These are phyloP conservation scores for Platycheirus rosarum DNA, from an alignment of 2,888 invertebrate genomes.

Conservation along the genomic window DNA sequence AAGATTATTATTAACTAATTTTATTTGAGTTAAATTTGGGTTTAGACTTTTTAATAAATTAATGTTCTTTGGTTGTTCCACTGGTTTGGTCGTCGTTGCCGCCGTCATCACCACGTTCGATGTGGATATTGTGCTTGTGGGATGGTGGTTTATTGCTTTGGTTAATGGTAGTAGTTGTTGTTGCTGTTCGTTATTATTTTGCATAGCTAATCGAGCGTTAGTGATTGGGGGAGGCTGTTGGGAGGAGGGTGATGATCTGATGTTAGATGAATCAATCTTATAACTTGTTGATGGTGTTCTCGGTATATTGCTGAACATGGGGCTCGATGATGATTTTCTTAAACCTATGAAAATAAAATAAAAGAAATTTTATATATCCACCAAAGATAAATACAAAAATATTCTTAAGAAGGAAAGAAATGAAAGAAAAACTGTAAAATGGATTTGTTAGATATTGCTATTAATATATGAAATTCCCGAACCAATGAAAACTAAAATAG, in stretches of 20 bases:
- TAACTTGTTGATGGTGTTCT: conserved; percentile 36
- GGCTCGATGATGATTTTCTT: conserved; percentile 57
- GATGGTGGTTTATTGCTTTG: conserved; percentile 76
- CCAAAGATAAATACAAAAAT: too few species aligned
- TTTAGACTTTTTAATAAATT: conserved; percentile 76
- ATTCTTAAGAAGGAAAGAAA: too few species aligned
- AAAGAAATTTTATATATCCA: not conserved
- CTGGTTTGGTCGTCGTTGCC: conserved; percentile 80
- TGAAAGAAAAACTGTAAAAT: too few species aligned
- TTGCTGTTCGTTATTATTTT: conserved; percentile 57
- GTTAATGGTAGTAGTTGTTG: conserved; percentile 76
- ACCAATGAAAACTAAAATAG: too few species aligned
- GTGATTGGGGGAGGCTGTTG: conserved; percentile 40
- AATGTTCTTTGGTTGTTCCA: conserved; percentile 83
- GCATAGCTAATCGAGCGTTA: conserved; percentile 28
- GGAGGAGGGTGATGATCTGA: conserved; percentile 68
- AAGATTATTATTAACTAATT: conserved; percentile 73
- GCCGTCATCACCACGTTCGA: conserved; percentile 71
- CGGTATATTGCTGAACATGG: conserved; percentile 53
- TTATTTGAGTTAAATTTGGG: conserved; percentile 74
- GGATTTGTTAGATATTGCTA: too few species aligned
- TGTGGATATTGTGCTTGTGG: conserved; percentile 49
- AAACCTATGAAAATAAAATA: conserved; percentile 44
- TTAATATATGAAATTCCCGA: too few species aligned
- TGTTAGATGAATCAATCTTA: conserved; percentile 31